Conservation (phyloP, 2,888 invertebrate species). For the Eupithecia insigniata region DNA sequence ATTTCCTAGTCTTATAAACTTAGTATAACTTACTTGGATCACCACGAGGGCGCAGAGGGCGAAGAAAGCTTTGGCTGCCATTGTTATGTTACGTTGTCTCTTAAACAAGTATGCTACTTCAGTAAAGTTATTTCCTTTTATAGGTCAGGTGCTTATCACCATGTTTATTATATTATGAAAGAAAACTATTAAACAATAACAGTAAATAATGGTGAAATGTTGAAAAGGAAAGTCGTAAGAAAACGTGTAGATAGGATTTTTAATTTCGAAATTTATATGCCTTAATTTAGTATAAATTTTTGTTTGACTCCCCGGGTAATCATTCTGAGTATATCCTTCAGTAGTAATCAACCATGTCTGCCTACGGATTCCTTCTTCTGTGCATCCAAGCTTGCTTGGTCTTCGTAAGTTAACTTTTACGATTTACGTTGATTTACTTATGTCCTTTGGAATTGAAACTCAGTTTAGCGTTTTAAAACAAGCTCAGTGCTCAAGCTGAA, state of each 20-base stretch:
- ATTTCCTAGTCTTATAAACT: neutral
- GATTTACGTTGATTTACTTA: neutral
- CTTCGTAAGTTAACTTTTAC: conserved; percentile 13
- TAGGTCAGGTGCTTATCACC: conserved; percentile 9
- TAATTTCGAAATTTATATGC: neutral
- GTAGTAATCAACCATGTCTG: conserved; percentile 15
- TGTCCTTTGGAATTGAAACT: no score
- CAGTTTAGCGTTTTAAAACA: no score
- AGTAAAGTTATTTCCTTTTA: neutral
- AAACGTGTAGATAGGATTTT: conserved; percentile 13
- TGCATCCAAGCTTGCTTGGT: conserved; percentile 47
- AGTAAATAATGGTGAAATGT: conserved; percentile 41
- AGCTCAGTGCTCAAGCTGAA: no score
- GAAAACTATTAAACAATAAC: conserved; percentile 3
- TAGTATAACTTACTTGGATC: conserved; percentile 19
- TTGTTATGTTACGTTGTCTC: conserved; percentile 16
- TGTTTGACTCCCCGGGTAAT: neutral
- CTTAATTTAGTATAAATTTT: conserved; percentile 5
- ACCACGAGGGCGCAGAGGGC: conserved; percentile 47
- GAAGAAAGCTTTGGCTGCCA: conserved; percentile 47
- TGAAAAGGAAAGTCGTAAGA: conserved; percentile 17
- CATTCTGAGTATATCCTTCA: conserved; percentile 7
- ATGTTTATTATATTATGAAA: conserved; percentile 4
- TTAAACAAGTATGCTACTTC: neutral
- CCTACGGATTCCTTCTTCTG: conserved; percentile 44